Base-by-base conservation (phyloP, 2,113 vertebrate genomes). In the Menidia beryllina region DNA sequence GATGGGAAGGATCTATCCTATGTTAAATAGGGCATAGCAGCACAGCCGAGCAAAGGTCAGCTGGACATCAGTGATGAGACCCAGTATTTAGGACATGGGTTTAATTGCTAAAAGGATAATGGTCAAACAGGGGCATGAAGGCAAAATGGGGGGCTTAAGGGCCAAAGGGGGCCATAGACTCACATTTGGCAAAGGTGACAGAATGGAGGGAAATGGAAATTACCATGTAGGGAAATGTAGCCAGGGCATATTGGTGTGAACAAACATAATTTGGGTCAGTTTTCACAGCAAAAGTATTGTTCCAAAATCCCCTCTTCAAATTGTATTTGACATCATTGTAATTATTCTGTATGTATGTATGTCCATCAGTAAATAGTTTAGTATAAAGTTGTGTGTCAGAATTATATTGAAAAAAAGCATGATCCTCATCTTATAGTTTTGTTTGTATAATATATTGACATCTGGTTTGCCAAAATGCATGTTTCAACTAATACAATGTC, bases 141-240 rank as follows among this genome's bases (percentile, higher is more conserved):
- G 69, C 20, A 72, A 75, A 77, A 77, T 77, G 34, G 66, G 50
- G 60, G 67, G 79, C 79, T 86, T 84, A 80, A 71, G 48, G 27
- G 39, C 41, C 1, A 19, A 27, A 61, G 51, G 3, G 56, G 24
- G 17, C 27, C n/a, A 7, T 3, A 39, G 21, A n/a, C n/a, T 75
- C 49, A 72, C 53, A 72, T 50, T 41, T 34, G 20, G 21, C 17
- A 23, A 48, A 53, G 50, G 38, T 27, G 41, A 34, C 2, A 34
- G 4, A 0, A 74, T 55, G 17, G 36, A 34, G 26, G 53, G 62
- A 77, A 55, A 69, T 24, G 49, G 62, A 57, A 48, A 17, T 45
- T 67, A 67, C 54, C 56, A 66, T 39, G n/a, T 56, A 1, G 7
- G 17, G 2, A 14, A 45, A 45, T 45, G 19, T n/a, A 19, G 17